Percentiles rank a stretch among this genome's conserved stretches.
These are phyloP conservation scores for Nannospalax galili DNA, from an alignment of 2,113 vertebrate species.

Conservation along the genomic window DNA sequence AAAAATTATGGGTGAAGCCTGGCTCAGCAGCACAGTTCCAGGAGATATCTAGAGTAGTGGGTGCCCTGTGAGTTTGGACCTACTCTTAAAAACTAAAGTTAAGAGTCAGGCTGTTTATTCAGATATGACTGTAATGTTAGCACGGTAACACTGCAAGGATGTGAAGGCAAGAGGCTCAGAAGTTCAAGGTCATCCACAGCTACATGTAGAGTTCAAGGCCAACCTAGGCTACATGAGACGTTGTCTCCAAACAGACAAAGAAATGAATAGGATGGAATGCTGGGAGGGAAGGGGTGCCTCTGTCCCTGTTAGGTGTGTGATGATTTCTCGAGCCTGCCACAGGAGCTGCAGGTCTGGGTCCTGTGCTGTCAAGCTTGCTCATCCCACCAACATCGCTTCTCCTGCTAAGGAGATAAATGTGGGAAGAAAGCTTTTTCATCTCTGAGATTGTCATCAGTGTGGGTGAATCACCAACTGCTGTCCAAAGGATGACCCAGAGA, in stretches of 20 bases:
- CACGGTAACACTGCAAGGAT: neutral
- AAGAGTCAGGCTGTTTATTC: too few relatives aligned
- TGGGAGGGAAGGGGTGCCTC: neutral
- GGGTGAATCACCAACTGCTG: neutral
- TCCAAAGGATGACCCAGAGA: neutral
- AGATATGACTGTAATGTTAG: too few relatives aligned
- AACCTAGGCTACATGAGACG: neutral
- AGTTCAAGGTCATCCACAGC: neutral
- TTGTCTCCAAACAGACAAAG: neutral
- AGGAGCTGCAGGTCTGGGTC: neutral
- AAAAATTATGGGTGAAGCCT: too few relatives aligned
- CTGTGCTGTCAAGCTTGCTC: neutral
- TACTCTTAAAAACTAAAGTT: too few relatives aligned
- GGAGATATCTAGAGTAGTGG: too few relatives aligned
- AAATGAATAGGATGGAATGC: neutral
- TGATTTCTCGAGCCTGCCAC: neutral
- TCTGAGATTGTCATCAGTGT: neutral
- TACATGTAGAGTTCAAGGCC: neutral
- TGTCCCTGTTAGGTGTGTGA: fast-evolving
- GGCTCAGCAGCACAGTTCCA: too few relatives aligned
- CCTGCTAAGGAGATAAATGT: neutral
- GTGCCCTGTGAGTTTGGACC: too few relatives aligned
- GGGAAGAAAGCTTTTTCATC: neutral
- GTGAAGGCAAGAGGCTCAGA: too few relatives aligned
- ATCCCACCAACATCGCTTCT: neutral